phyloP scores from a whole-genome alignment of 2,888 invertebrate species.

The Cerceris rybyensis region DNA sequence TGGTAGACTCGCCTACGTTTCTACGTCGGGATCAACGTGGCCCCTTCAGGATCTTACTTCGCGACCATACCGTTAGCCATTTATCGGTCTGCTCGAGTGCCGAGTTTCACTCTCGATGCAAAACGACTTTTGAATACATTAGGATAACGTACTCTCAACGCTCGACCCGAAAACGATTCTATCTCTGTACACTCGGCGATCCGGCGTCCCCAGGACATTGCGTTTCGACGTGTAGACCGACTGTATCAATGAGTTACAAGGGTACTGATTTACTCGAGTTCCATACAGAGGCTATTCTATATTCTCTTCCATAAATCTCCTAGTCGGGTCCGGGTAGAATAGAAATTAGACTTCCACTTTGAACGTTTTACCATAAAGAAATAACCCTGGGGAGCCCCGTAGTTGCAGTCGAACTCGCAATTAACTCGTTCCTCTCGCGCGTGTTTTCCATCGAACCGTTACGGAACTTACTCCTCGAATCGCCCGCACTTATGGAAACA shows the following conservation, averaged over 20 bases:
- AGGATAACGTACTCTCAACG: background rate
- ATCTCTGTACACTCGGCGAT: no score
- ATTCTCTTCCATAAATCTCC: no score
- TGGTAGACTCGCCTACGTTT: slow-evolving; percentile 9
- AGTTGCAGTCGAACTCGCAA: slow-evolving; percentile 54
- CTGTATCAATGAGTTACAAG: no score
- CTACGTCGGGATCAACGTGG: background rate
- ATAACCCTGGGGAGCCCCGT: slow-evolving; percentile 32
- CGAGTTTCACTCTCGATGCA: background rate
- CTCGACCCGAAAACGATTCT: background rate
- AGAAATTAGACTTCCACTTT: no score
- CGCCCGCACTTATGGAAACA: slow-evolving; percentile 56
- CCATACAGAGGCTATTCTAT: no score
- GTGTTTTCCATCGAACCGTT: slow-evolving; percentile 50
- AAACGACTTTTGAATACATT: slow-evolving; percentile 12
- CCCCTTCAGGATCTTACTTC: background rate
- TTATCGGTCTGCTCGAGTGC: no score
- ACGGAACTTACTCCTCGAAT: slow-evolving; percentile 49
- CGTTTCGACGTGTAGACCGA: background rate
- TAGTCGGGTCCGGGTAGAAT: no score
- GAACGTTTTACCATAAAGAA: slow-evolving; percentile 39
- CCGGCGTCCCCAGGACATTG: no score
- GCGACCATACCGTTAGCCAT: background rate
- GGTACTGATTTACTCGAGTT: no score
- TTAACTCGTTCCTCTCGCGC: slow-evolving; percentile 47